Conservation (phyloP, 2,888 invertebrate species). For the Sabatieria punctata region DNA sequence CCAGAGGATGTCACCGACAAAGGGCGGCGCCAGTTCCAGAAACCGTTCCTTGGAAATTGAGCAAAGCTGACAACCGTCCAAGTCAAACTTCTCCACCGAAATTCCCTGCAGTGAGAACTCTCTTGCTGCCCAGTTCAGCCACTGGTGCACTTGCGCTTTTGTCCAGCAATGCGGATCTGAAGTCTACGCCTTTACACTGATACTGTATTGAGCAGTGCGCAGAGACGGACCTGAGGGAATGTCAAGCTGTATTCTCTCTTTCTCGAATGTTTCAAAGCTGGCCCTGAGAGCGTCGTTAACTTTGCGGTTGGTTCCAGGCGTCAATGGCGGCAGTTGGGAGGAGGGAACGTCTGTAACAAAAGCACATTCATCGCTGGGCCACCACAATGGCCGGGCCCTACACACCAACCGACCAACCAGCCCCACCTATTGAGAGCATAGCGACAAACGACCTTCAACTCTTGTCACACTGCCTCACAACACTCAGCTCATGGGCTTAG, state of each 20-base stretch:
- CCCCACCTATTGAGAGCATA: too few relatives aligned
- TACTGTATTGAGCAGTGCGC: background rate
- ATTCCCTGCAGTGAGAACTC: constrained; percentile 57
- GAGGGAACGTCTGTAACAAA: constrained; percentile 66
- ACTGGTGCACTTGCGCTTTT: constrained; percentile 75
- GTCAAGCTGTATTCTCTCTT: constrained; percentile 76
- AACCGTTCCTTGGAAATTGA: constrained; percentile 84
- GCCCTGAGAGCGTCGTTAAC: constrained; percentile 93
- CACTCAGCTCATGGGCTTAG: too few relatives aligned
- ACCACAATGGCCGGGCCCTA: too few relatives aligned
- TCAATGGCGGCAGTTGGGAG: constrained; percentile 77
- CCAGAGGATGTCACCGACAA: constrained; percentile 91
- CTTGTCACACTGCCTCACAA: too few relatives aligned
- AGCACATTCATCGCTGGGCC: too few relatives aligned
- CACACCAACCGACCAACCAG: too few relatives aligned
- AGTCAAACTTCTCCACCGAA: constrained; percentile 26
- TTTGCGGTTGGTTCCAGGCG: constrained; percentile 95
- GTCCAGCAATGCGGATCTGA: constrained; percentile 88
- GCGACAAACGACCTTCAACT: too few relatives aligned
- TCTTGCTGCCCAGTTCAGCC: constrained; percentile 85
- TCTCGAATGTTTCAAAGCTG: constrained; percentile 94
- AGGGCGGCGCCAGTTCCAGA: constrained; percentile 72
- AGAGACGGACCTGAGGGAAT: constrained; percentile 72
- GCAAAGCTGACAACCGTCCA: constrained; percentile 82
- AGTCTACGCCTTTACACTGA: constrained; percentile 15